phyloP scores from a whole-genome alignment of 2,797 vertebrate genomes.

The Pristis pectinata region DNA sequence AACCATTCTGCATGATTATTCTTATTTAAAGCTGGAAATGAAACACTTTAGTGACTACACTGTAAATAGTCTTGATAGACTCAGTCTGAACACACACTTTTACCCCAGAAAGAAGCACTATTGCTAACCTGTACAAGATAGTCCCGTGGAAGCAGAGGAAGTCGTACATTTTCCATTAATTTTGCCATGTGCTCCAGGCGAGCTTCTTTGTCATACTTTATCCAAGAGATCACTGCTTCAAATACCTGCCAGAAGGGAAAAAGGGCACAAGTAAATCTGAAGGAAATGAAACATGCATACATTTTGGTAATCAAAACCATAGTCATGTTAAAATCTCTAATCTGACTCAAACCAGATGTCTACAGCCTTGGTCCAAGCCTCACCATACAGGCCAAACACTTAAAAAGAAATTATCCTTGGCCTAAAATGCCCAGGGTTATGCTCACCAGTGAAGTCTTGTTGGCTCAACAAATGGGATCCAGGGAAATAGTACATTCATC shows the following conservation, averaged over 20 bases:
- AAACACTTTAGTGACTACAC: neutral
- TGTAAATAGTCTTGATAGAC: neutral
- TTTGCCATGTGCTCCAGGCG: slow-evolving; percentile 87
- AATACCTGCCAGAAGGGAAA: slow-evolving; percentile 68
- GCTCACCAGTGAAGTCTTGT: neutral
- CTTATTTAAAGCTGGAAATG: neutral
- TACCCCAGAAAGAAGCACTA: neutral
- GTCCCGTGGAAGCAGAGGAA: slow-evolving; percentile 84
- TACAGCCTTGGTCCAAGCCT: neutral
- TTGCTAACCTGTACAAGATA: slow-evolving; percentile 82
- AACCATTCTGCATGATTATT: neutral
- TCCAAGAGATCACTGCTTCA: slow-evolving; percentile 90
- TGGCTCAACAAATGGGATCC: neutral
- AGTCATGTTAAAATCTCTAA: neutral
- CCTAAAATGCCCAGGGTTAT: neutral
- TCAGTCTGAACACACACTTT: neutral
- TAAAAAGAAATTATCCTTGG: no score
- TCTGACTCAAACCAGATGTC: neutral
- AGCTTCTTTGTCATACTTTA: slow-evolving; percentile 82
- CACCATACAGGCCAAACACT: no score
- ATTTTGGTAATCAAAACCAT: neutral
- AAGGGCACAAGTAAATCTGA: slow-evolving; percentile 39
- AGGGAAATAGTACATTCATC: neutral
- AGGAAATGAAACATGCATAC: neutral
- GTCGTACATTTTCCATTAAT: slow-evolving; percentile 89